These are phyloP conservation scores for Miltochrista miniata DNA, from an alignment of 2,888 invertebrate species.

Conservation along the genomic window DNA sequence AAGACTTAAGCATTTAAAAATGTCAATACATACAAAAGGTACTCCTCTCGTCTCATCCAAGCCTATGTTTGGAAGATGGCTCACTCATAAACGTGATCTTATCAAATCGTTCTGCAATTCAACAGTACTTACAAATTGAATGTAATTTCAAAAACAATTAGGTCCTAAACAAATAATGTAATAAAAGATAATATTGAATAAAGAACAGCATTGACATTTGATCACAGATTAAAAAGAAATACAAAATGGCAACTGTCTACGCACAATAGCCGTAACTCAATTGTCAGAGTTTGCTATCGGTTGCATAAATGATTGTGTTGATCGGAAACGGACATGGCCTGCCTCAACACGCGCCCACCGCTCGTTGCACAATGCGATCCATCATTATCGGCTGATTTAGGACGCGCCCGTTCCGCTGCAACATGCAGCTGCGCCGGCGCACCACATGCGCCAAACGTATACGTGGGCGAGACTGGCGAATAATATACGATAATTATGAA, in stretches of 20 bases:
- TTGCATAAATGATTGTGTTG: conserved; percentile 64
- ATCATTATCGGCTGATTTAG: conserved; percentile 69
- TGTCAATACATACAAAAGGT: too few relatives aligned
- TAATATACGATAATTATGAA: not conserved
- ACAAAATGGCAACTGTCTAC: not conserved
- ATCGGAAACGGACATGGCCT: conserved; percentile 78
- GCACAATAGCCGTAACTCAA: conserved; percentile 10
- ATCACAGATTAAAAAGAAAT: not conserved
- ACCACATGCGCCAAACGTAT: conserved; percentile 27
- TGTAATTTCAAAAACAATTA: too few relatives aligned
- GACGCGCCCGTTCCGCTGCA: conserved; percentile 60
- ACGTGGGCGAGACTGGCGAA: conserved; percentile 25
- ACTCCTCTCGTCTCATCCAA: too few relatives aligned
- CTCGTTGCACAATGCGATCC: conserved; percentile 68
- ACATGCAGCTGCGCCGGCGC: conserved; percentile 61
- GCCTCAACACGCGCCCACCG: conserved; percentile 68
- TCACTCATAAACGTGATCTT: too few relatives aligned
- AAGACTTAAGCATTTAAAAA: too few relatives aligned
- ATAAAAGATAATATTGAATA: not conserved
- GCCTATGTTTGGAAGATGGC: too few relatives aligned
- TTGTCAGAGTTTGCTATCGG: conserved; percentile 43
- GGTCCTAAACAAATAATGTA: too few relatives aligned
- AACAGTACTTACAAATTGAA: too few relatives aligned
- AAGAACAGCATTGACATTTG: not conserved
- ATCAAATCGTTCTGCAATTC: too few relatives aligned